Base-by-base conservation (phyloP, 2,888 invertebrate genomes). In the Slavum lentiscoides region DNA sequence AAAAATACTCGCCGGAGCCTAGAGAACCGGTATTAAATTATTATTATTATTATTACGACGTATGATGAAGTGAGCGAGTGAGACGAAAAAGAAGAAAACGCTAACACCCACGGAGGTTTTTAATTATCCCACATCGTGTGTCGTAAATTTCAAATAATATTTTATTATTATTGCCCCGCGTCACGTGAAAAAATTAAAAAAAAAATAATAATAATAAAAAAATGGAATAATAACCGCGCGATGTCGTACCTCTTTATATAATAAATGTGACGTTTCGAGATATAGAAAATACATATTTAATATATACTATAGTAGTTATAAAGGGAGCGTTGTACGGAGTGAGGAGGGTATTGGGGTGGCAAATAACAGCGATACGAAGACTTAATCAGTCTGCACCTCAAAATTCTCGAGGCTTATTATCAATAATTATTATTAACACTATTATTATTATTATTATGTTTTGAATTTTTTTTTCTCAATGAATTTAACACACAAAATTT, bases 21-120 rank as follows among this genome's bases (percentile, higher is more conserved):
- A 80, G 72, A 80, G 72, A 80, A 80, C 80, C 80, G 80, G 80
- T 80, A 80, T 80, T 80, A 80, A 70, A 80, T 80, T 70, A 77
- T 77, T 68, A 76, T 67, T 55, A 74, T 49, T 66, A 67, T 59
- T 70, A 70, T 69, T 62, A 80, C 80, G 80, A 39, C 58, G 64
- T 58, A 59, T 17, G 72, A 55, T 53, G 62, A 77, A 30, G 43
- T 43, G 43, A 43, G 43, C 7, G 43, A 43, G 9, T 9, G 43
- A 43, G 43, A 43, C 7, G 9, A 9, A 43, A 9, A 43, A 7
- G 3, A 9, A 7, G 43, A 69, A 77, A 77, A 62, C 77, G 61
- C 77, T 15, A 80, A 80, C 80, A 80, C 80, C 80, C 80, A 80
- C 80, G 62, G 80, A 80, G 80, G 80, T 80, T 80, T 80, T 80